Conservation (phyloP, 2,113 vertebrate genomes). For the Lampris megalopsis region DNA sequence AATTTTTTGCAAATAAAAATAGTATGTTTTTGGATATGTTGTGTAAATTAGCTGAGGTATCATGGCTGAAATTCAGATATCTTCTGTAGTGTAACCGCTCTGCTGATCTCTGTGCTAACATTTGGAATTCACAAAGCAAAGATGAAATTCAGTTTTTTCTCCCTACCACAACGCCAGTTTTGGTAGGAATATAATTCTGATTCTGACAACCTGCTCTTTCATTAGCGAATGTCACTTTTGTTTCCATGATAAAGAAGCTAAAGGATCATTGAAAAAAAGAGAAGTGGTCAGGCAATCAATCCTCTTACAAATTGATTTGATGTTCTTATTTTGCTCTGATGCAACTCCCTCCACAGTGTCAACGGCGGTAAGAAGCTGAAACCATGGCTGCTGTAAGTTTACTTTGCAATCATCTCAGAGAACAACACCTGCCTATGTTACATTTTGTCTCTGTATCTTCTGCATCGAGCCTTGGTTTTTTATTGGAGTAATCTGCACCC, state of each 20-base stretch:
- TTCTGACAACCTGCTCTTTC: background rate
- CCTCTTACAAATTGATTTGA: background rate
- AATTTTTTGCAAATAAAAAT: too few species aligned
- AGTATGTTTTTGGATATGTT: too few species aligned
- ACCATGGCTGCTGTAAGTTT: constrained; percentile 84
- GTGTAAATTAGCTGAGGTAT: too few species aligned
- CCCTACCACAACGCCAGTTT: background rate
- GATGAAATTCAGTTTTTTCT: background rate
- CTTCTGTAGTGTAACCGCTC: background rate
- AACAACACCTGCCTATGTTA: background rate
- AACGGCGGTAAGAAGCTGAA: constrained; percentile 56
- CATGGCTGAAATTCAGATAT: too few species aligned
- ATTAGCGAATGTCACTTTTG: background rate
- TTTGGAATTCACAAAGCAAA: background rate
- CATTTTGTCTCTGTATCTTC: constrained; percentile 17
- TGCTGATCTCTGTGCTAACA: background rate
- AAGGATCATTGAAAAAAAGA: background rate
- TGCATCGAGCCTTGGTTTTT: background rate
- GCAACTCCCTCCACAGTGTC: constrained; percentile 43
- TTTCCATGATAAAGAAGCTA: background rate
- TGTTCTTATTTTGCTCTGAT: constrained; percentile 17
- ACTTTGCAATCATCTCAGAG: background rate
- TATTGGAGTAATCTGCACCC: too few species aligned
- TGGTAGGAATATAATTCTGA: background rate
- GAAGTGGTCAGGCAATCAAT: background rate